These are phyloP conservation scores for Actinernus sp. DNA, from an alignment of 92 coral and sea anemone genomes.

Conservation along the genomic window DNA sequence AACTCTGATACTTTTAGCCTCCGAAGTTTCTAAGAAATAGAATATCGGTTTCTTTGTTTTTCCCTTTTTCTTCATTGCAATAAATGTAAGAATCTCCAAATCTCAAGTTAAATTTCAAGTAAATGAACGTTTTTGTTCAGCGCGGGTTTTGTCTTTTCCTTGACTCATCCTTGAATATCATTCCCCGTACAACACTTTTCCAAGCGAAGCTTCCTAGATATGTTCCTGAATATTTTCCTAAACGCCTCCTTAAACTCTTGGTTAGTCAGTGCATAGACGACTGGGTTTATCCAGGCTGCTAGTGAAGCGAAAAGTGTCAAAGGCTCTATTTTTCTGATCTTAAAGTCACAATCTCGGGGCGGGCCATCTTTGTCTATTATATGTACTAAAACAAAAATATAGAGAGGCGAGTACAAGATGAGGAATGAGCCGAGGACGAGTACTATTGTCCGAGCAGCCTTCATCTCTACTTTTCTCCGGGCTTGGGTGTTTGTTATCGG, in stretches of 20 bases:
- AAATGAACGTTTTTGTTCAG: no score
- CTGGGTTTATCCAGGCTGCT: conserved; percentile 29
- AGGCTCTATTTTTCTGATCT: not conserved
- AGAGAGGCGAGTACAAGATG: conserved; percentile 16
- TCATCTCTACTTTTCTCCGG: conserved; percentile 3
- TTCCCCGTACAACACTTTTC: no score
- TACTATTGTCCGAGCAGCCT: conserved; percentile 25
- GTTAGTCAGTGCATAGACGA: conserved; percentile 15
- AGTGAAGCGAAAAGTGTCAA: not conserved
- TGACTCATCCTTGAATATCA: no score
- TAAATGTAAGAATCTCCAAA: no score
- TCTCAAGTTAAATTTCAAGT: no score
- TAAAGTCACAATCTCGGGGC: not conserved
- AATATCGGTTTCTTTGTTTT: no score
- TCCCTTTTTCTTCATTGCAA: no score
- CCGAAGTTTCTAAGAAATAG: no score
- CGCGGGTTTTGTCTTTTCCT: no score
- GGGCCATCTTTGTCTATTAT: not conserved
- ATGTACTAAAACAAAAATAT: not conserved
- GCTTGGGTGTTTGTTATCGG: not conserved
- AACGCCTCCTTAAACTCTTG: conserved; percentile 3
- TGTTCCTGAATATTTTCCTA: conserved; percentile 4
- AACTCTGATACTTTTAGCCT: no score
- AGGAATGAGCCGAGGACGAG: conserved; percentile 18
- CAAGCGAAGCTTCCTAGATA: not conserved